These are phyloP conservation scores for Haliclona indistincta DNA, from an alignment of 37 sponge, comb jelly and placozoan species.

Conservation along the genomic window DNA sequence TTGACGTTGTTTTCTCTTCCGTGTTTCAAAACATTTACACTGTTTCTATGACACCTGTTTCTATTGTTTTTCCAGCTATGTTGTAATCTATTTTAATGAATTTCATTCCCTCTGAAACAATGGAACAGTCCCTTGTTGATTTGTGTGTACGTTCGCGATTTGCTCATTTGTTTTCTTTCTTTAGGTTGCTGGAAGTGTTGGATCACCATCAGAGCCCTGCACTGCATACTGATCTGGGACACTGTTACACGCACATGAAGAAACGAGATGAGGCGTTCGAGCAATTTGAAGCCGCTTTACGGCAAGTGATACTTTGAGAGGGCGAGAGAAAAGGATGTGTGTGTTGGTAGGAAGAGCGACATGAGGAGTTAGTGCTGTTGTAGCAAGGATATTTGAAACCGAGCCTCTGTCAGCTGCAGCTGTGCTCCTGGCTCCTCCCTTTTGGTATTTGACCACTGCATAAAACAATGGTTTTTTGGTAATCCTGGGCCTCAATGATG, in stretches of 20 bases:
- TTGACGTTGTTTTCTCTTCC: no score
- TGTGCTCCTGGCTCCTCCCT: no score
- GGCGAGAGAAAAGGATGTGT: no score
- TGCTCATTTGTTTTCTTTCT: neutral
- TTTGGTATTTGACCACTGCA: no score
- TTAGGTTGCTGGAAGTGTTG: slow-evolving; percentile 15
- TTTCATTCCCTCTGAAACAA: neutral
- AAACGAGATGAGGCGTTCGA: slow-evolving; percentile 22
- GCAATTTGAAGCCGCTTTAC: slow-evolving; percentile 20
- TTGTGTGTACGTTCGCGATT: neutral
- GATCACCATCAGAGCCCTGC: neutral
- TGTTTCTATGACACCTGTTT: no score
- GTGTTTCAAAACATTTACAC: no score
- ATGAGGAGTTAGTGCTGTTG: no score
- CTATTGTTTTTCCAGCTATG: neutral
- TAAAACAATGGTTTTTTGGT: no score
- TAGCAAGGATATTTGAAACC: no score
- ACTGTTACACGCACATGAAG: slow-evolving; percentile 4
- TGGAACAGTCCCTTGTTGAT: neutral
- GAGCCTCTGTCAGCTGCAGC: no score
- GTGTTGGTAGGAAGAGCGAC: no score
- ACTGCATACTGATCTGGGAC: slow-evolving; percentile 30
- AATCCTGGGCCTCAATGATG: no score
- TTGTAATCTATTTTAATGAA: neutral
- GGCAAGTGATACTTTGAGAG: slow-evolving; percentile 15